Evolutionary conservation across 2,888 invertebrate genomes (phyloP), one percentile per base, ranked within the genome.

Genomic region (Bugula neritina): DNA sequence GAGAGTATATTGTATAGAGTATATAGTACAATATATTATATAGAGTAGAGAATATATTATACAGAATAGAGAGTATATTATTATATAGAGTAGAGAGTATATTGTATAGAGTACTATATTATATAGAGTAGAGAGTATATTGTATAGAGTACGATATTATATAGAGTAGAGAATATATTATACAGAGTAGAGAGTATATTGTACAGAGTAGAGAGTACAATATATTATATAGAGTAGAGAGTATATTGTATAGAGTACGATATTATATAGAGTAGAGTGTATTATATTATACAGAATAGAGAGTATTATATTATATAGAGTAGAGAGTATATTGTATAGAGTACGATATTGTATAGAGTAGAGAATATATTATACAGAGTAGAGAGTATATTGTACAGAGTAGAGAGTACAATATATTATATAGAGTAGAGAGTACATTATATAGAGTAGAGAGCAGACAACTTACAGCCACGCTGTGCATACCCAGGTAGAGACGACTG

Each of bases 401-500:
- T 43, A 25, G 29, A 23, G 5, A n/a, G 1, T 17, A n/a, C 69
- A 2, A 5, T 69, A 1, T 2, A 69, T 2, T n/a, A 10, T 27
- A 1, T 17, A 10, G 43, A 10, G 43, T 43, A 43, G 43, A 43
- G 10, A 43, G 43, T 43, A 43, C 43, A 43, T 43, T 43, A 43
- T 17, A 43, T 17, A 10, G 43, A 10, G 43, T 43, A 43, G 43
- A 43, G 10, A 43, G 43, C 17, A 43, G 25, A 13, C 5, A 13
- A 85, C 89, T 88, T 86, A 92, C 92, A 87, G 94, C 86, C 74
- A 93, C 90, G 78, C 92, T 91, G 81, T 95, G 94, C 94, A 95
- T 95, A 77, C 95, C 95, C 71, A 95, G 87, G 84, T 95, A 95
- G 21, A 95, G 84, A 78, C 95, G 87, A 85, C 94, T 94, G 71